Base-by-base conservation (phyloP, 92 coral and sea anemone species). In the Ricordea florida region DNA sequence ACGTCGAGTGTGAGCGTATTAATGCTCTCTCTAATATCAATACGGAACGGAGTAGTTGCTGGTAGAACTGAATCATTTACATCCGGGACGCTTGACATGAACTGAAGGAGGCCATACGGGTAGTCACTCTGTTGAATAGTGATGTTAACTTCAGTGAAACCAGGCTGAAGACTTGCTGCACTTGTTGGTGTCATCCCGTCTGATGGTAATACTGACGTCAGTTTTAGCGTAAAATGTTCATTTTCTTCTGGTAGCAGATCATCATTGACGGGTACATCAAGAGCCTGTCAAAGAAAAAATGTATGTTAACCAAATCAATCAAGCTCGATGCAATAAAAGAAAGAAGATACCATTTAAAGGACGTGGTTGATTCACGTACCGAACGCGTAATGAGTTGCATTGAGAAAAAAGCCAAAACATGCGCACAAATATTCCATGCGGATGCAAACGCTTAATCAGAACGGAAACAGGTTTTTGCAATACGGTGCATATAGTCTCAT, bases 121-220 rank as follows among this genome's bases (percentile, higher is more conserved):
- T 83, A 35, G 69, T 94, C 97, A 57, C 85, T 94, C 61, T 70
- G 58, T 57, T 46, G 43, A 6, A 94, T 82, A n/a, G 97, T 94
- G 63, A 94, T 83, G 74, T 88, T 92, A 34, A 87, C 87, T 41
- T 49, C 78, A 7, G 97, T 86, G 38, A 46, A 85, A 38, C 66
- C 85, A 5, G 93, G 74, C 23, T 76, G 78, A 31, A 94, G 59
- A 24, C 97, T 92, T 14, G 98, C 98, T 29, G 97, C 98, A 42
- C 98, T 94, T 1, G 88, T 92, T 3, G 96, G 78, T 36, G 97
- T 94, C 31, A 97, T 94, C 11, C 91, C 94, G 23, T 94, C 98
- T 35, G 58, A 72, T n/a, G 98, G 63, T 3, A 60, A 35, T 2
- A 93, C 90, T 6, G 94, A 87, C 5, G 90, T 84, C 21, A 94